Evolutionary conservation across 2,797 vertebrate genomes (phyloP), one percentile per base, ranked within the genome.

Genomic region (Fistularia tabacaria): DNA sequence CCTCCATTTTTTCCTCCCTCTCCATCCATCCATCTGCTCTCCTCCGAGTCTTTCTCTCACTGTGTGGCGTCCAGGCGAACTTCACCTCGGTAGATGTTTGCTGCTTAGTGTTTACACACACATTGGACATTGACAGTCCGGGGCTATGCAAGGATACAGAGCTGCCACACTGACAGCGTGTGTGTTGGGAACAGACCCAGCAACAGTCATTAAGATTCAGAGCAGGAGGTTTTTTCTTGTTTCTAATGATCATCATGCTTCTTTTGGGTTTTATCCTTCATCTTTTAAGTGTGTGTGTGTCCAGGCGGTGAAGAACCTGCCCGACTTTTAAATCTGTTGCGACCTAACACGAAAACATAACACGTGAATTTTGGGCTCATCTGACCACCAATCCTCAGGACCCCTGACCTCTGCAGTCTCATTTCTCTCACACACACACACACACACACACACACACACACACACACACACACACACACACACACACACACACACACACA

Each of bases 61-160:
- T 25, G 7, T 36, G 46, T 51, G 8, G 4, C 1, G 10, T 46
- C 46, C 43, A 14, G 5, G 40, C 39, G 48, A 39, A 59, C 38
- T 54, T 51, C 55, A 54, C 42, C 49, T 49, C 43, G 14, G 11
- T 38, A 9, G 41, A 45, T 61, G 15, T 41, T 14, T 11, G 11
- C 53, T 59, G 54, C 64, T 54, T 46, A 52, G 25, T 25, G 25
- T 44, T 45, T 57, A 61, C 46, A 48, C 50, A 25, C 47, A 52
- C 38, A 62, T 42, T n/a, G n/a, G n/a, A 66, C 40, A 50, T 7
- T 53, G 57, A 51, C 48, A 68, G 36, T 36, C 7, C 9, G 48
- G 64, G 66, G 74, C 72, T 68, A 64, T 55, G 53, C 63, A 47
- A 74, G 66, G 71, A 79, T 72, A 69, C 52, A 14, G 73, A 62